These are phyloP conservation scores for Xanthia icteritia DNA, from an alignment of 2,888 invertebrate species.

Conservation along the genomic window DNA sequence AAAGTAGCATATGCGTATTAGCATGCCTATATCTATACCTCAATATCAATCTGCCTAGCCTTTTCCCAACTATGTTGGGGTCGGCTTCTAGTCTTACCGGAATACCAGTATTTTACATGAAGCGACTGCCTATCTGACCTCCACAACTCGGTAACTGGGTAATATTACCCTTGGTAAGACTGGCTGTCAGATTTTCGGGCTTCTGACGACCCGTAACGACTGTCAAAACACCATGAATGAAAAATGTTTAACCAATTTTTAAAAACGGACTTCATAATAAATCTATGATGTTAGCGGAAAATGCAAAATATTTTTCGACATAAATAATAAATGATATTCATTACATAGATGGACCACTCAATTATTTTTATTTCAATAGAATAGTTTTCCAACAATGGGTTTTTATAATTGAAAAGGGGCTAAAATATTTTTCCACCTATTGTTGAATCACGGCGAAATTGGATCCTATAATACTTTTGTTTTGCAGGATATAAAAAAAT, in stretches of 20 bases:
- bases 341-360: not conserved
- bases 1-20: not conserved
- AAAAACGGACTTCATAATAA: not conserved
- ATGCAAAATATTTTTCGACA: constrained; percentile 14
- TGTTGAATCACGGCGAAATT: constrained; percentile 27
- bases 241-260: not conserved
- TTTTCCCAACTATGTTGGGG: too few relatives aligned
- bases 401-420: constrained; percentile 36
- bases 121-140: too few relatives aligned
- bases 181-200: too few relatives aligned
- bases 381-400: constrained; percentile 38
- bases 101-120: too few relatives aligned
- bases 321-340: constrained; percentile 26
- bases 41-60: too few relatives aligned
- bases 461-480: constrained; percentile 15
- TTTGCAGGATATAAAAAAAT: not conserved
- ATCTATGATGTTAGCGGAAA: not conserved
- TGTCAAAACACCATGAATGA: too few relatives aligned
- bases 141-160: too few relatives aligned
- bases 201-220: too few relatives aligned
- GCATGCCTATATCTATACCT: not conserved
- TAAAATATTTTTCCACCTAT: constrained; percentile 42
- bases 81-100: too few relatives aligned
- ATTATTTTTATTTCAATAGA: constrained; percentile 22
- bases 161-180: too few relatives aligned